A percentile compares a stretch with the other conserved stretches of the same genome.
phyloP scores from a whole-genome alignment of 2,113 vertebrate species.

The Dascyllus trimaculatus region DNA sequence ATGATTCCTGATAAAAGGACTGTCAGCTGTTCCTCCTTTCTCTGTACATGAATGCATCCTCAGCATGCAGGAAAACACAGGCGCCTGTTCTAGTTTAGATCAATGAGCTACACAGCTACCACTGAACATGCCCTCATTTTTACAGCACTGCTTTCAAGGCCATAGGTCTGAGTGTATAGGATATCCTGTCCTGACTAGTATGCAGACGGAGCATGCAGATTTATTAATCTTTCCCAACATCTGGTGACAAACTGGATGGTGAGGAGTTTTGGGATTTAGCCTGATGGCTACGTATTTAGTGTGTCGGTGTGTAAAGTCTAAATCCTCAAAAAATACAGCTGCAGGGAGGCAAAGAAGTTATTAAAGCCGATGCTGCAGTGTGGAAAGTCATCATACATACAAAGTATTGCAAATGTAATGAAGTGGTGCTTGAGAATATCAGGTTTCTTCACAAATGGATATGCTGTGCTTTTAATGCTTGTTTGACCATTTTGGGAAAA shows the following conservation, averaged over 20 bases:
- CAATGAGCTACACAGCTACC: slow-evolving; percentile 12
- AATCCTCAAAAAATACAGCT: slow-evolving; percentile 35
- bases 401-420: background rate
- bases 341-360: slow-evolving; percentile 12
- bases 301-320: slow-evolving; percentile 1
- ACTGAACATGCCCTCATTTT: slow-evolving; percentile 37
- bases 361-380: background rate
- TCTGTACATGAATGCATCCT: slow-evolving; percentile 29
- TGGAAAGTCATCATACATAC: background rate
- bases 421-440: slow-evolving; percentile 6
- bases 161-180: slow-evolving; percentile 40
- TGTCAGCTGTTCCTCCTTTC: slow-evolving; percentile 49
- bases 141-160: slow-evolving; percentile 45
- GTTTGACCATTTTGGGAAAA: background rate
- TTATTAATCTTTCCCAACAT: slow-evolving; percentile 58
- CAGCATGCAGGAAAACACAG: slow-evolving; percentile 46
- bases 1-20: slow-evolving; percentile 50
- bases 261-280: slow-evolving; percentile 32
- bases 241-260: slow-evolving; percentile 36
- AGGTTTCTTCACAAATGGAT: background rate
- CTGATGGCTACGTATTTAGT: slow-evolving; percentile 29
- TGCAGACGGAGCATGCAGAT: slow-evolving; percentile 26
- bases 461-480: background rate
- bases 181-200: slow-evolving; percentile 62
- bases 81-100: slow-evolving; percentile 44